Base-by-base conservation (phyloP, 1,140 invertebrate genomes). In the Zaprionus tsacasi region DNA sequence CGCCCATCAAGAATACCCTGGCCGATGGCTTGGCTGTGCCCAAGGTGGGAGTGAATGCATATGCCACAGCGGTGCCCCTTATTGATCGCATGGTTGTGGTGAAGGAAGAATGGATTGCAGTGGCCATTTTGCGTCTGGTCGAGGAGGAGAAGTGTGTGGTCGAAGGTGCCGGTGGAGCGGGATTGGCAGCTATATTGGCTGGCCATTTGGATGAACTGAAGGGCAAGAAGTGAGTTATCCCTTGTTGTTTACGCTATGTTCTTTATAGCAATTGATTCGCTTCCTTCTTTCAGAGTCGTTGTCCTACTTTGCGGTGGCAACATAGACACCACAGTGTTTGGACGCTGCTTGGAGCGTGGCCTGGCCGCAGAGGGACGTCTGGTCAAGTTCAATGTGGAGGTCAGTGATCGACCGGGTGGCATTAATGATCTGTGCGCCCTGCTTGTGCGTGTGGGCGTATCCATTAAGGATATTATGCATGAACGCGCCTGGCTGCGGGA, bases 21-120 rank as follows among this genome's bases (percentile, higher is more conserved):
- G 98, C 98, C 1, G 98, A 99, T 93, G 98, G 98, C 88, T 93
- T 99, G 17, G 97, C 98, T 0, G 98, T 99, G 0, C 97, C 98
- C 0, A 95, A 95, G 66, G 96, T 98, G 12, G 98, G 98, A 0
- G 96, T 96, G 52, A 99, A 99, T 93, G 97, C 98, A 0, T 98
- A 95, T 92, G 95, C 93, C 21, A 99, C 97, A 2, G 96, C 96
- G 0, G 93, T 94, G 79, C 93, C 95, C 1, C 93, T 97, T 0
- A 94, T 98, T 52, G 98, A 99, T 92, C 97, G 96, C 94, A 94
- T 98, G 94, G 95, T 98, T 45, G 95, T 96, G 21, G 96, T 97
- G 1, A 96, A 95, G 72, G 96, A 97, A 91, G 96, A 96, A 92
- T 97, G 95, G 95, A 97, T 99, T 52, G 98, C 98, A 0, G 95